These are phyloP conservation scores for Halcyon malimbica DNA, from an alignment of 2,113 vertebrate genomes.

Conservation along the genomic window DNA sequence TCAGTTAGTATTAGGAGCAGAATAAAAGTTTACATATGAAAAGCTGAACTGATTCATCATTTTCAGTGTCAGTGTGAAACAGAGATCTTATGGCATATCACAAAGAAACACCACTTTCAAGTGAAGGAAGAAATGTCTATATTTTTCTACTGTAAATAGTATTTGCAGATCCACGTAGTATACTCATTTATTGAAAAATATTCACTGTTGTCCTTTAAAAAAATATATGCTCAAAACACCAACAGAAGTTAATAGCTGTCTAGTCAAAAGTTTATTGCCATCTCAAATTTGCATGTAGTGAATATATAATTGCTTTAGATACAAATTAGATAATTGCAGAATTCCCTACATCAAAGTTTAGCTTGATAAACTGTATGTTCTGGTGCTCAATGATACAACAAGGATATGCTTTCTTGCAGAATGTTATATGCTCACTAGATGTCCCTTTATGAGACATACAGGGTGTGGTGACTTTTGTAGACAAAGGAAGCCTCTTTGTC, in stretches of 20 bases:
- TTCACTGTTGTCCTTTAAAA: background rate
- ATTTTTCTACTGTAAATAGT: background rate
- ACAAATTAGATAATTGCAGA: background rate
- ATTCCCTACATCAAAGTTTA: background rate
- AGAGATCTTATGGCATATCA: background rate
- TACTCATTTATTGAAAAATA: background rate
- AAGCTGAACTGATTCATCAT: background rate
- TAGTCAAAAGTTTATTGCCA: background rate
- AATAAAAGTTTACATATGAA: background rate
- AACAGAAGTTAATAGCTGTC: background rate
- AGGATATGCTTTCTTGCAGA: background rate
- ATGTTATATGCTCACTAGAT: background rate
- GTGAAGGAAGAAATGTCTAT: background rate
- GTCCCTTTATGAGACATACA: background rate
- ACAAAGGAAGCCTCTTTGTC: constrained; percentile 18
- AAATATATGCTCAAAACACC: background rate
- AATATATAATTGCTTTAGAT: background rate
- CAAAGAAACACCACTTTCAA: background rate
- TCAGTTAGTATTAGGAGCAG: background rate
- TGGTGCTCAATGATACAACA: background rate
- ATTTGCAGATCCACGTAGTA: background rate
- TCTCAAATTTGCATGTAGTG: background rate
- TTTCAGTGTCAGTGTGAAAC: background rate
- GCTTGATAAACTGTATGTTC: background rate
- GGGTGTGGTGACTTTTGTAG: background rate